These are phyloP conservation scores for Zaprionus taronus DNA, from an alignment of 1,140 invertebrate species.

Conservation along the genomic window DNA sequence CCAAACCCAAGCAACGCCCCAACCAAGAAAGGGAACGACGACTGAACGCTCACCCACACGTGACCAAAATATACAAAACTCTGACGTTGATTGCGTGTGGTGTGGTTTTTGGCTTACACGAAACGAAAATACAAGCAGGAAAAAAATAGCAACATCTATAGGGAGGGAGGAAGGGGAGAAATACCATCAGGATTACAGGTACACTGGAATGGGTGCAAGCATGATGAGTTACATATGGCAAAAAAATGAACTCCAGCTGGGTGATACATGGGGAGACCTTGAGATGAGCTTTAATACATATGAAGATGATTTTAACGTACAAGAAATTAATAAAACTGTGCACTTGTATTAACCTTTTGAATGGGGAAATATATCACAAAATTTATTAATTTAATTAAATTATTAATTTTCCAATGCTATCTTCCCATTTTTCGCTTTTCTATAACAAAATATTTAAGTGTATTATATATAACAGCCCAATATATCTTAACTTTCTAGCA, in stretches of 20 bases:
- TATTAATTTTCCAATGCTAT: no score
- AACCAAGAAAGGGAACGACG: background rate
- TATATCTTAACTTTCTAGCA: background rate
- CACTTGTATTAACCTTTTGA: no score
- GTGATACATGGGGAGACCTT: background rate
- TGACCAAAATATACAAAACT: constrained; percentile 73
- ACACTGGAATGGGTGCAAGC: constrained; percentile 8
- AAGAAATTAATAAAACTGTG: no score
- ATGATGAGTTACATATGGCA: constrained; percentile 35
- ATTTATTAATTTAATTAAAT: no score
- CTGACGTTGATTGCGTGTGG: constrained; percentile 71
- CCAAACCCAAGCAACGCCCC: constrained; percentile 18
- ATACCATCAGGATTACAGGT: constrained; percentile 15
- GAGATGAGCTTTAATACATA: background rate
- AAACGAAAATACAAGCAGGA: constrained; percentile 14
- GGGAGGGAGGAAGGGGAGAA: constrained; percentile 4
- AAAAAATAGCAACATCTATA: constrained; percentile 32
- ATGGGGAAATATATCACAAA: no score
- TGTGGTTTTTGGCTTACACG: constrained; percentile 45
- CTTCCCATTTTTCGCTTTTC: no score
- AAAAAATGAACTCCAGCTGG: constrained; percentile 24
- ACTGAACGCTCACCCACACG: constrained; percentile 46
- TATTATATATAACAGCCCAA: background rate
- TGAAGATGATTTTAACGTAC: no score
- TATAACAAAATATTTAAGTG: no score